A percentile compares a stretch with the other conserved stretches of the same genome.
Conservation (phyloP, 2,113 vertebrate genomes). For the Xenopus laevis region DNA sequence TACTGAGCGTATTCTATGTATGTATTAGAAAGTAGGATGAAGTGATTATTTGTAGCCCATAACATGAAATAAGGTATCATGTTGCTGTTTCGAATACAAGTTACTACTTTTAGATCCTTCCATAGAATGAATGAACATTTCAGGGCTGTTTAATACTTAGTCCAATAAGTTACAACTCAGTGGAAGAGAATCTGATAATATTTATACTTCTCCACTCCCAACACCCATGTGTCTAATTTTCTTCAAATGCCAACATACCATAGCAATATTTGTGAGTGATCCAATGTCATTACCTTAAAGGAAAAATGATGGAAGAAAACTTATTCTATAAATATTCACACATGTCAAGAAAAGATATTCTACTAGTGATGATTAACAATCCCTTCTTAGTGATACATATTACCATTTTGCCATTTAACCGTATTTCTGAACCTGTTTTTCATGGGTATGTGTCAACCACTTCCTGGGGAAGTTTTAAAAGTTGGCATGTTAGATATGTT, state of each 20-base stretch:
- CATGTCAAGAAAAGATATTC: too few species aligned
- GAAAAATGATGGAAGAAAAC: too few species aligned
- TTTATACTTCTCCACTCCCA: background rate
- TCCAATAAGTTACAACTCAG: background rate
- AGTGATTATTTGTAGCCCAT: slow-evolving; percentile 4
- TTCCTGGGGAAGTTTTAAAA: too few species aligned
- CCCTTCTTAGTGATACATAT: too few species aligned
- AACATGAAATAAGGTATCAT: slow-evolving; percentile 9
- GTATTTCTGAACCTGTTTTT: too few species aligned
- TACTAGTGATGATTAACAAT: too few species aligned
- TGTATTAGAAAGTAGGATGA: slow-evolving; percentile 6
- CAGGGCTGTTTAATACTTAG: background rate
- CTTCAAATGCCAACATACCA: background rate
- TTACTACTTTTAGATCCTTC: background rate
- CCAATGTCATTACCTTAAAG: too few species aligned
- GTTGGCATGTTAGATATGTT: too few species aligned
- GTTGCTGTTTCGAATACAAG: background rate
- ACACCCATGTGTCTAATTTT: background rate
- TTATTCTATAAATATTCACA: too few species aligned
- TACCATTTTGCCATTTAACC: too few species aligned
- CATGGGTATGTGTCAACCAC: too few species aligned
- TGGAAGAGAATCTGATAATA: background rate
- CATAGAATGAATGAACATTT: background rate
- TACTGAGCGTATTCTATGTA: slow-evolving; percentile 1
- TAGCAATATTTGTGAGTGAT: too few species aligned